Percentiles rank a stretch among this genome's conserved stretches.
Evolutionary conservation across 2,797 vertebrate species (phyloP).

Genomic region (Acanthopagrus latus): DNA sequence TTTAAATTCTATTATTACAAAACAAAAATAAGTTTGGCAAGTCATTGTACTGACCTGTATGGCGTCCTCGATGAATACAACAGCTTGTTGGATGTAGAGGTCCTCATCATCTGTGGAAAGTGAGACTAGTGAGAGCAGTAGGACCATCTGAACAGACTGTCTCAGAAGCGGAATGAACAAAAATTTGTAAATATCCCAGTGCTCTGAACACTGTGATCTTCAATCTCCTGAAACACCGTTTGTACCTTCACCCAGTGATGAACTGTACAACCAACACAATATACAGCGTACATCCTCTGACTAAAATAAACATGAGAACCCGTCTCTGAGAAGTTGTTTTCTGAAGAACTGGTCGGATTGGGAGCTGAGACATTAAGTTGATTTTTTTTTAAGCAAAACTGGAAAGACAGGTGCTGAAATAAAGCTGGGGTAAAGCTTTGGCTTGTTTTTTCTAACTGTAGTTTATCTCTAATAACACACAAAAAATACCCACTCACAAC

Average conservation of each 20-base stretch:
- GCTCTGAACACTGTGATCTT: background rate
- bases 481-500: too few relatives aligned
- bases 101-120: slow-evolving; percentile 69
- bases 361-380: background rate
- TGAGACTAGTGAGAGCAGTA: background rate
- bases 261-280: background rate
- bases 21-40: background rate
- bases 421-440: background rate
- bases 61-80: slow-evolving; percentile 96
- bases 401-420: background rate
- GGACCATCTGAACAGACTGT: slow-evolving; percentile 5
- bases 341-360: slow-evolving; percentile 43
- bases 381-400: slow-evolving; percentile 23
- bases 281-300: background rate
- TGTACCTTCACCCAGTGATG: background rate
- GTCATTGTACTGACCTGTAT: slow-evolving; percentile 84
- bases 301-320: background rate
- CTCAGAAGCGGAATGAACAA: background rate
- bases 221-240: background rate
- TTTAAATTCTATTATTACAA: background rate
- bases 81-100: slow-evolving; percentile 90
- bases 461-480: background rate
- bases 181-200: background rate
- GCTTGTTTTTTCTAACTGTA: background rate
- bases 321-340: background rate